Evolutionary conservation across 2,888 invertebrate genomes (phyloP), one percentile per base, ranked within the genome.

Genomic region (Diadegma fenestrale): DNA sequence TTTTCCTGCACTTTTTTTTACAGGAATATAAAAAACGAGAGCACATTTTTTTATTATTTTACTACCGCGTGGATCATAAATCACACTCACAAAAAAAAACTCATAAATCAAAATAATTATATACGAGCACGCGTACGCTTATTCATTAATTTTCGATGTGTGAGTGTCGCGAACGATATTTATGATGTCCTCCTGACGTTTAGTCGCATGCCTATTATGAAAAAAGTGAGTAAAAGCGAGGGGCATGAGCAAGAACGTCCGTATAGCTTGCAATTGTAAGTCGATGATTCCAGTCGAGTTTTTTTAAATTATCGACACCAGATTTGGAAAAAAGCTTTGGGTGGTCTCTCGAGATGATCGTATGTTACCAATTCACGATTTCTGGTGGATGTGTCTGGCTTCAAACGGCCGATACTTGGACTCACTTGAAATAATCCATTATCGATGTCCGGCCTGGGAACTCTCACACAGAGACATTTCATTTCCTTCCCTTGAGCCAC

Each of bases 101-200:
- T 58, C 87, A 89, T 90, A 89, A 90, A 90, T 90, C 90, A 90
- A 86, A 86, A 88, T 89, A 90, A 90, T 88, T 90, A 89, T 77
- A 85, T 78, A 69, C 14, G 68, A 66, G 73, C 48, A 51, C 64
- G 82, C 85, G 86, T 85, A 81, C 79, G 82, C 58, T 72, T 43
- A 58, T 84, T 85, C 68, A 58, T 45, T 77, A 88, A 88, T 68
- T 17, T 17, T 58, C 22, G 14, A 84, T 41, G 37, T 64, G 68
- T 75, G 83, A 22, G 19, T 26, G n/a, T 41, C 73, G 61, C 33
- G 26, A 17, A 71, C 43, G 41, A 80, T 79, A 82, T 79, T 83
- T 85, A 82, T 54, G 82, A 82, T 71, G 75, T 75, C 73, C 26
- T 22, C 63, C 45, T 68, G 85, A 75, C 79, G 48, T 30, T 69